Conservation (phyloP, 2,888 invertebrate genomes). For the Unio pictorum region DNA sequence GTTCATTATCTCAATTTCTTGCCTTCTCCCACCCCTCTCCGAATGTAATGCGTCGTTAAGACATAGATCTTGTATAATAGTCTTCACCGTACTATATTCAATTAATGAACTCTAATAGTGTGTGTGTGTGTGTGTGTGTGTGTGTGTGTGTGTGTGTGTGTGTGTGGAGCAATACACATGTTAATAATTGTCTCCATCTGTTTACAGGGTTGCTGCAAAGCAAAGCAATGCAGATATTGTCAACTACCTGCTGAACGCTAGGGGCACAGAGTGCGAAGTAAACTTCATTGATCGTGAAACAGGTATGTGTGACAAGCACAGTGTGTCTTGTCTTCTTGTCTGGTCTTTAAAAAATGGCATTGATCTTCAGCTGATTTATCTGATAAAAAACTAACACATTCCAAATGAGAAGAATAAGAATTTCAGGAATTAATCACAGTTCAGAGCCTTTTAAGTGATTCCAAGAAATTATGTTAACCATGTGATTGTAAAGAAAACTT, state of each 20-base stretch:
- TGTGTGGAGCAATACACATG: not conserved
- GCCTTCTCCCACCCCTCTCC: too few relatives aligned
- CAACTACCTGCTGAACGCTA: slow-evolving; percentile 45
- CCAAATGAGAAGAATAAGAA: too few relatives aligned
- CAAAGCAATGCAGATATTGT: slow-evolving; percentile 53
- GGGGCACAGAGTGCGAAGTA: slow-evolving; percentile 58
- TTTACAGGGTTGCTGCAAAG: slow-evolving; percentile 59
- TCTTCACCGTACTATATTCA: not conserved
- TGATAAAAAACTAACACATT: too few relatives aligned
- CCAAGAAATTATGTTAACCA: too few relatives aligned
- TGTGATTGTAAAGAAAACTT: too few relatives aligned
- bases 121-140: not conserved
- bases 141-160: not conserved
- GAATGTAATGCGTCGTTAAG: too few relatives aligned
- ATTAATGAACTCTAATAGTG: not conserved
- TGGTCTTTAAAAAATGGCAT: not conserved
- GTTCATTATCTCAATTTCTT: too few relatives aligned
- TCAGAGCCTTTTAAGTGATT: too few relatives aligned
- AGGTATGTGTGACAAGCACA: slow-evolving; percentile 29
- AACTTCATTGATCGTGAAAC: slow-evolving; percentile 57
- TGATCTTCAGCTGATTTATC: not conserved
- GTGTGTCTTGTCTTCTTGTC: not conserved
- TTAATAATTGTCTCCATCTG: not conserved
- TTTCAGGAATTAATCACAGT: too few relatives aligned
- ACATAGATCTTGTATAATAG: not conserved